Evolutionary conservation across 2,888 invertebrate genomes (phyloP), one percentile per base, ranked within the genome.

Genomic region (Scelioninae gen. 2): DNA sequence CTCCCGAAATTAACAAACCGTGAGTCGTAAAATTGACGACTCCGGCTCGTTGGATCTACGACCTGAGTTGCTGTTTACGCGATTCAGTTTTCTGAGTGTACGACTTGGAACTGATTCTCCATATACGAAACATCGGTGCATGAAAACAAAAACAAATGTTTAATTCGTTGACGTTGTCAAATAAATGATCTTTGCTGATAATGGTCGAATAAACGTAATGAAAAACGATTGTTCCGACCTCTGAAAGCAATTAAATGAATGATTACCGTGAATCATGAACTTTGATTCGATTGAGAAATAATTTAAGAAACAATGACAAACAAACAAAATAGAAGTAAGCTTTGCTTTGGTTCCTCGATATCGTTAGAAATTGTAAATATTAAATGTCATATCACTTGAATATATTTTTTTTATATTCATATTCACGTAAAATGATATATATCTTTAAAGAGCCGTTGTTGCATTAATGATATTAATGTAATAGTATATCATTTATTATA

Each of bases 341-440:
- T 4, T 68, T 73, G 67, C 11, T 39, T 73, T 68, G 45, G 57
- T 68, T 68, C 48, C 60, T 63, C 39, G 41, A 63, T 43, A 64
- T 39, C 39, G 68, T 73, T 68, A 73, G 37, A 61, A 37, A 60
- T 52, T 73, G 73, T 73, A 68, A 73, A 73, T 72, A 72, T 61
- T 60, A 7, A 60, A 72, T 39, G 31, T 45, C 72, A 72, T 72
- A 72, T 72, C 72, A 72, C 41, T 55, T 61, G 22, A 60, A 72
- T 61, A 60, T 72, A 72, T 72, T 72, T 72, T 64, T 67, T 67
- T 72, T 61, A 67, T 67, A 72, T 72, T 65, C 35, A 35, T 65
- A 72, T 65, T 72, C 60, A 60, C 57, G 13, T 48, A 19, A 41
- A 67, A 41, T 55, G 18, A 72, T 67, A 67, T 16, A 72, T 61